Percentiles rank a stretch among this genome's conserved stretches.
Evolutionary conservation across 2,113 vertebrate species (phyloP).

Genomic region (Ailurus styani): DNA sequence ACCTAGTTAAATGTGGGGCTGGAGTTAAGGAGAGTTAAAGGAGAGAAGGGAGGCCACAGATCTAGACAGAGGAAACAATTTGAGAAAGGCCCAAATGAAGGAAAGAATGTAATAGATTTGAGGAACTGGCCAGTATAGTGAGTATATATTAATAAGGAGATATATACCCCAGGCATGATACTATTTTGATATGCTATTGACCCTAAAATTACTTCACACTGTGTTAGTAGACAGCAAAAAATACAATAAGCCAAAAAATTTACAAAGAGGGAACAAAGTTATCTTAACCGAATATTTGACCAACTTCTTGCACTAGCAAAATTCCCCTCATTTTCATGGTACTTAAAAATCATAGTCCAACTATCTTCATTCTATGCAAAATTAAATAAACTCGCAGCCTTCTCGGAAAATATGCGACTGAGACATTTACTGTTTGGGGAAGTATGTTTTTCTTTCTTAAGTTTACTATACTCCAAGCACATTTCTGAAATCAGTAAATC

Average conservation of each 20-base stretch:
- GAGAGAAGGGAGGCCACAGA: neutral
- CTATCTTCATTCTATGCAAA: neutral
- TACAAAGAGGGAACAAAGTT: neutral
- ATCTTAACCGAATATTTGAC: neutral
- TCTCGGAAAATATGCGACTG: neutral
- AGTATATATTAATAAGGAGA: neutral
- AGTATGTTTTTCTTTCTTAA: neutral
- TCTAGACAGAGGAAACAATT: neutral
- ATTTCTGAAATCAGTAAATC: neutral
- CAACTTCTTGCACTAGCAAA: neutral
- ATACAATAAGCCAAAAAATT: neutral
- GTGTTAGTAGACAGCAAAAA: neutral
- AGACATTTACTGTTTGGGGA: neutral
- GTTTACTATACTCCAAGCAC: neutral
- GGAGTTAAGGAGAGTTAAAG: neutral
- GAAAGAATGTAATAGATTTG: neutral
- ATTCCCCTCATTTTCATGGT: neutral
- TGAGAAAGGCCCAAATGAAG: neutral
- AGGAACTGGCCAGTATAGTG: neutral
- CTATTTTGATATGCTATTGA: neutral
- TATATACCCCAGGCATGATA: neutral
- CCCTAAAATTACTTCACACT: conserved; percentile 1
- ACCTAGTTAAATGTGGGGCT: neutral
- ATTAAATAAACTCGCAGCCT: neutral
- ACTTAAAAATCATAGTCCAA: neutral